Base-by-base conservation (phyloP, 1,140 invertebrate species). In the Drosophila yakuba region DNA sequence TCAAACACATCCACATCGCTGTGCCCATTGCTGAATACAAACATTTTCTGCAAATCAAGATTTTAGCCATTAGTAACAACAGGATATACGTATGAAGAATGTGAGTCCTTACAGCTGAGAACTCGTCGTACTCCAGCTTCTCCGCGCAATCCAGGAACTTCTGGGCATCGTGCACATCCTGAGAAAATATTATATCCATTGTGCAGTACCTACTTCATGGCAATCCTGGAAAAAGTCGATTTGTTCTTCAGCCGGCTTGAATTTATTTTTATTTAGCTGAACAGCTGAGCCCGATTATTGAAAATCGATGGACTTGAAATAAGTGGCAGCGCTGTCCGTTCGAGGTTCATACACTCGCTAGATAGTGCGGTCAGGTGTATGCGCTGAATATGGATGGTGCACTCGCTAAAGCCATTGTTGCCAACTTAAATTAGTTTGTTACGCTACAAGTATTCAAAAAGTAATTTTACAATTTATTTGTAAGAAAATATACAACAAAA, bases 1-100 rank as follows among this genome's bases (percentile, higher is more conserved):
- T 84, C 86, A n/a, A 83, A 91, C 5, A 91, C 77, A 52, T 91
- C 90, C 41, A 91, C 44, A 57, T 91, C 90, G 50, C 77, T 78
- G 58, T 17, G 32, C 3, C 17, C 38, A 15, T 69, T 66, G 17
- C 63, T 78, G 25, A 79, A 91, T 1, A 78, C 41, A n/a, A 91
- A 82, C 79, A 90, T 85, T 74, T 75, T 68, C 84, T 89, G 67
- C n/a, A 35, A 52, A 45, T 17, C 14, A 11, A 32, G 11, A 25
- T 17, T 5, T 52, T 8, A 35, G 4, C 50, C 39, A 36, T 28
- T 20, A 45, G 7, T 5, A 4, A 1, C 2, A 4, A 10, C 1
- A 36, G 8, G 2, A 23, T 14, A n/a, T 12, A 3, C 4, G 15
- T 28, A 17, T 23, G n/a, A 43, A 2, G 25, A 25, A 25, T 5